Conservation (phyloP, 2,113 vertebrate species). For the Rousettus leschenaultii region DNA sequence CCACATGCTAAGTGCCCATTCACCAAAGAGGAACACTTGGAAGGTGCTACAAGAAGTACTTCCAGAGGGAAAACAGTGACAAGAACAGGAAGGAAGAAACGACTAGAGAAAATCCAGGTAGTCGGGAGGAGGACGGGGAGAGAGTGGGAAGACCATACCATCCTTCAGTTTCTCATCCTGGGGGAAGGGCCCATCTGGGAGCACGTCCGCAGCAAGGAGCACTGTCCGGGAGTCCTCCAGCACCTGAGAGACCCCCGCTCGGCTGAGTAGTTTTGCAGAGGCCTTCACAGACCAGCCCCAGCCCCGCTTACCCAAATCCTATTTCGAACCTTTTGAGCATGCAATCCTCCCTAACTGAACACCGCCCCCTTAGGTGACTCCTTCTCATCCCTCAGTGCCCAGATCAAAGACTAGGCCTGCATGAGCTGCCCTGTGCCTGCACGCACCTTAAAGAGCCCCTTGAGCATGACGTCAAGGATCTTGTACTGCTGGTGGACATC, state of each 20-base stretch:
- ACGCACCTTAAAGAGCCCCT: conserved; percentile 96
- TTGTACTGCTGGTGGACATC: conserved; percentile 99
- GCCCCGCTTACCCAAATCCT: neutral
- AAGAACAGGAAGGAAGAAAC: neutral
- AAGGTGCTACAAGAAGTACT: neutral
- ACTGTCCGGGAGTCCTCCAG: conserved; percentile 94
- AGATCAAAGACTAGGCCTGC: neutral
- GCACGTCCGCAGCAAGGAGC: conserved; percentile 89
- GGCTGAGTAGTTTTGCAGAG: conserved; percentile 13
- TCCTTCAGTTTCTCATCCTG: conserved; percentile 98
- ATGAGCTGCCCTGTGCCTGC: neutral
- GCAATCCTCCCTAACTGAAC: neutral
- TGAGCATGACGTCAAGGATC: conserved; percentile 99
- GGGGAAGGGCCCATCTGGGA: conserved; percentile 93
- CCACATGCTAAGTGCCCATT: neutral
- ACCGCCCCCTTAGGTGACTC: neutral
- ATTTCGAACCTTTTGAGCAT: neutral
- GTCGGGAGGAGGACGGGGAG: neutral
- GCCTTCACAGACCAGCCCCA: neutral
- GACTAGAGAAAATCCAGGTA: neutral
- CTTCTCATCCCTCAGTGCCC: neutral
- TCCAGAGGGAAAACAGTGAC: neutral
- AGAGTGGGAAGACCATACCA: conserved; percentile 81
- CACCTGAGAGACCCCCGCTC: conserved; percentile 83
- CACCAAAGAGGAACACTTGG: neutral